Percentiles rank a stretch among this genome's conserved stretches.
phyloP scores from a whole-genome alignment of 2,888 invertebrate species.

The Cyaniris semiargus region DNA sequence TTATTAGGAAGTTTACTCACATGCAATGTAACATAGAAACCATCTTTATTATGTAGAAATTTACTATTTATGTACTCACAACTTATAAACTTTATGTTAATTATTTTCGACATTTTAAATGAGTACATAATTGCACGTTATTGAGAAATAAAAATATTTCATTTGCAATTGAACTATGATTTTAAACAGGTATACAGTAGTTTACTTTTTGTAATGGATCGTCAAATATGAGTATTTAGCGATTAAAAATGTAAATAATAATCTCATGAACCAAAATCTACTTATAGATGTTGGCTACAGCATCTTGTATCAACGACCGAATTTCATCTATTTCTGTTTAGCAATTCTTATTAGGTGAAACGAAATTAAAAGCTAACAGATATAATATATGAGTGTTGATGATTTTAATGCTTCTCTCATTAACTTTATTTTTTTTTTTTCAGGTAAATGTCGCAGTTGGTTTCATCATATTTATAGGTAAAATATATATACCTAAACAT shows the following conservation, averaged over 20 bases:
- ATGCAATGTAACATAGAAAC: neutral
- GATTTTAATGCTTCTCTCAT: no score
- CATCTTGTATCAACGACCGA: no score
- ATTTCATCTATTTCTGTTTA: neutral
- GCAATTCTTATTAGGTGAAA: neutral
- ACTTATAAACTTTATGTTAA: slow-evolving; percentile 2
- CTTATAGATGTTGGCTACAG: no score
- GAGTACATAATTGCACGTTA: neutral
- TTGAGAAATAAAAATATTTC: neutral
- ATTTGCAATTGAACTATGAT: neutral
- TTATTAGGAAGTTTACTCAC: neutral
- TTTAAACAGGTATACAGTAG: neutral
- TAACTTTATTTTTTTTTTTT: slow-evolving; percentile 1
- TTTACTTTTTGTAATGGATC: neutral
- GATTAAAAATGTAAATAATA: no score
- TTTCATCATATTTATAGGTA: neutral
- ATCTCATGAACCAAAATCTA: no score
- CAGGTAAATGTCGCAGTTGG: slow-evolving; percentile 17
- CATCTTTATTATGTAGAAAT: neutral
- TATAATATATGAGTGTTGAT: neutral
- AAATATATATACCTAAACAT: neutral
- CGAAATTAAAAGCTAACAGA: neutral
- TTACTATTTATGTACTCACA: neutral
- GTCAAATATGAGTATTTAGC: no score
- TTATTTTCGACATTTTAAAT: neutral